Evolutionary conservation across 2,113 vertebrate species (phyloP), one percentile per base, ranked within the genome.

Genomic region (Otus sunia): DNA sequence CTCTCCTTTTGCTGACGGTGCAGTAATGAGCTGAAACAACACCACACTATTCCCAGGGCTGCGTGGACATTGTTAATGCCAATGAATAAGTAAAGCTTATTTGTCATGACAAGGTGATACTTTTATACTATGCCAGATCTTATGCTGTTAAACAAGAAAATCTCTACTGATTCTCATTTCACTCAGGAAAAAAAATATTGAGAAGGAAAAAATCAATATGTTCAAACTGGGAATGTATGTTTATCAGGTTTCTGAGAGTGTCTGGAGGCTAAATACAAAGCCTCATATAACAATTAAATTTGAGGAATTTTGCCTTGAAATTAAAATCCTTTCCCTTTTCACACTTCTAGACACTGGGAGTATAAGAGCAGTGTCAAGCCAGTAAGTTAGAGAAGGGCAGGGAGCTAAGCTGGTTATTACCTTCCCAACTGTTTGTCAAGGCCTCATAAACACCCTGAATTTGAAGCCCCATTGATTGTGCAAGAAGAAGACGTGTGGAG

Each of bases 61-160:
- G 41, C 4, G 1, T 72, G 56, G 85, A 87, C 76, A 59, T 66
- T 64, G 47, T 56, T 87, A 86, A 78, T 66, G 55, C 39, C 52
- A 66, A 26, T 21, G 62, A 88, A 45, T 88, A 84, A 89, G n/a
- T 69, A 86, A 90, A 95, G 75, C 22, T 85, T 76, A 80, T 71
- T 93, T 95, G 84, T 95, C 23, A 4, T 68, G 80, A 88, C 86
- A 94, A 82, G 83, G 74, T 76, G 62, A 43, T 89, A 53, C n/a
- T 85, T 84, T 37, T 90, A 18, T 67, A 55, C 86, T 93, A 74
- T 2, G 8, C 36, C 41, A 85, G 27, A 86, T 62, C 47, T 82
- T 16, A 76, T 4, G 27, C 49, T 77, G 64, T 56, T 77, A 62
- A 77, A 92, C 64, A 76, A 62, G 90, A 82, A 93, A 76, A 83